A percentile compares a stretch with the other conserved stretches of the same genome.
Evolutionary conservation across 2,888 invertebrate species (phyloP).

Genomic region (Troides oblongomaculatus): DNA sequence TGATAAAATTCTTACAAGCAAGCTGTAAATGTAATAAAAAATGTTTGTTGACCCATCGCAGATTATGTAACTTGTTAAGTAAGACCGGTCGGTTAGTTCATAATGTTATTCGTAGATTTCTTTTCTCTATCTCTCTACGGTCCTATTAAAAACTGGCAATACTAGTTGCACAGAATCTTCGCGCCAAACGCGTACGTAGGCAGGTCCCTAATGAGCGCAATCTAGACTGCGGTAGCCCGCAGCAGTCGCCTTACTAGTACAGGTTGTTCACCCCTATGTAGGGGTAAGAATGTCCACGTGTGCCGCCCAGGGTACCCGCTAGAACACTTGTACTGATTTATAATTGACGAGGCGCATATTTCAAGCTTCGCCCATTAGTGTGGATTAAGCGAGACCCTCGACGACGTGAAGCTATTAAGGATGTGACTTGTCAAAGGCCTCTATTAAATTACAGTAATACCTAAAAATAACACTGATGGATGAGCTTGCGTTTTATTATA

Average conservation of each 20-base stretch:
- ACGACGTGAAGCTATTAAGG: slow-evolving; percentile 63
- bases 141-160: slow-evolving; percentile 26
- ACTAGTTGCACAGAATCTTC: slow-evolving; percentile 26
- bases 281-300: slow-evolving; percentile 40
- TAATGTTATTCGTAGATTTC: slow-evolving; percentile 29
- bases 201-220: slow-evolving; percentile 27
- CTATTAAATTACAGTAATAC: slow-evolving; percentile 36
- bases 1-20: no score
- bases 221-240: slow-evolving; percentile 30
- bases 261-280: slow-evolving; percentile 62
- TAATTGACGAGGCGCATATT: slow-evolving; percentile 62
- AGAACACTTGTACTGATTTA: slow-evolving; percentile 61
- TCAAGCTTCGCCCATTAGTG: slow-evolving; percentile 67
- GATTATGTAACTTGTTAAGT: slow-evolving; percentile 26
- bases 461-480: slow-evolving; percentile 31
- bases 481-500: slow-evolving; percentile 13
- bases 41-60: slow-evolving; percentile 16
- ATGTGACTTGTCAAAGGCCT: slow-evolving; percentile 57
- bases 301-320: slow-evolving; percentile 36
- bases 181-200: slow-evolving; percentile 27
- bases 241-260: slow-evolving; percentile 20
- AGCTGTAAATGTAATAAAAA: neutral
- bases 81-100: slow-evolving; percentile 26
- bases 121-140: slow-evolving; percentile 9
- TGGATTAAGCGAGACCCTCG: slow-evolving; percentile 63